Percentiles rank a stretch among this genome's conserved stretches.
Evolutionary conservation across 2,888 invertebrate genomes (phyloP).

Genomic region (Teleogryllus oceanicus): DNA sequence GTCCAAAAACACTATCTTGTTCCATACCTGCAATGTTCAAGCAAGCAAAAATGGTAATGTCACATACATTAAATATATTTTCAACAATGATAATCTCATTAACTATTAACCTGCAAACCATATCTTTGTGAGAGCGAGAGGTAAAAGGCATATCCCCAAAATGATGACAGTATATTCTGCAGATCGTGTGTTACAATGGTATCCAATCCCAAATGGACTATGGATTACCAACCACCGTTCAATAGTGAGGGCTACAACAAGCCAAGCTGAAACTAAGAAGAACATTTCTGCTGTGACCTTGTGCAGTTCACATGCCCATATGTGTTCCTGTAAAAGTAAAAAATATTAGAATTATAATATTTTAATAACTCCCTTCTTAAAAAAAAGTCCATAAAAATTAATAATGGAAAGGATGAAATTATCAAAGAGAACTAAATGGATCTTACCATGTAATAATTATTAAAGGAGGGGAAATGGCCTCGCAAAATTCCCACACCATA

Average conservation of each 20-base stretch:
- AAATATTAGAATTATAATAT: constrained; percentile 23
- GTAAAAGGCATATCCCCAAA: neutral
- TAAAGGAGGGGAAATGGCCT: constrained; percentile 42
- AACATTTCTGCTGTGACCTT: constrained; percentile 40
- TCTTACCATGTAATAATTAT: constrained; percentile 45
- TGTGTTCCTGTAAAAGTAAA: constrained; percentile 35
- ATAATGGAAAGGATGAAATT: neutral
- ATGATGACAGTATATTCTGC: neutral
- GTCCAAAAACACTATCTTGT: constrained; percentile 47
- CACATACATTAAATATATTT: too few species aligned
- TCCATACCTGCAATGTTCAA: constrained; percentile 44
- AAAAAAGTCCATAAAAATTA: too few species aligned
- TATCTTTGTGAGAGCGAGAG: neutral
- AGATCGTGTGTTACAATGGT: neutral
- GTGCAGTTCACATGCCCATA: constrained; percentile 40
- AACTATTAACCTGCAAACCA: neutral
- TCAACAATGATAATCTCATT: neutral
- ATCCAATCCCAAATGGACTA: neutral
- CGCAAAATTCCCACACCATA: constrained; percentile 45
- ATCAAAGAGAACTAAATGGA: neutral
- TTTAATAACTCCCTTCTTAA: neutral
- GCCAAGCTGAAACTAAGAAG: constrained; percentile 43
- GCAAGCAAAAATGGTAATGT: neutral
- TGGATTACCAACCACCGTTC: constrained; percentile 39
- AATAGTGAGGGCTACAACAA: constrained; percentile 47